Conservation (phyloP, 2,113 vertebrate species). For the Ammodytes dubius region DNA sequence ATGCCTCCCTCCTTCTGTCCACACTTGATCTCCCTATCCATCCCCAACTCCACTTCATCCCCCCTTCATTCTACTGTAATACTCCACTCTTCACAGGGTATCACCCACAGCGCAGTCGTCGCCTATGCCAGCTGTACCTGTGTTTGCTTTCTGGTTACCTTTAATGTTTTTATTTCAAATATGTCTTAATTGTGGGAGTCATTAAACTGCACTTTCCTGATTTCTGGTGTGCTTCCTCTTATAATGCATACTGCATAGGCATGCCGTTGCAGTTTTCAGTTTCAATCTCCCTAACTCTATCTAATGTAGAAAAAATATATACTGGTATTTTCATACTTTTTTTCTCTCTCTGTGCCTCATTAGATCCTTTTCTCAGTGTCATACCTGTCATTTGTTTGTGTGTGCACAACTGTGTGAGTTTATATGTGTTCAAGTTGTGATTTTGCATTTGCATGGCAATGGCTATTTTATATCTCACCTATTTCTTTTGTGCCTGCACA, state of each 20-base stretch:
- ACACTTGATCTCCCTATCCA: constrained; percentile 66
- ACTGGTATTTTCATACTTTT: constrained; percentile 40
- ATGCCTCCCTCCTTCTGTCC: constrained; percentile 53
- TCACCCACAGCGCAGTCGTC: neutral
- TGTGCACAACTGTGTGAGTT: neutral
- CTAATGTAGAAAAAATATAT: constrained; percentile 63
- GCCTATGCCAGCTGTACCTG: neutral
- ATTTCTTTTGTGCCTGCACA: neutral
- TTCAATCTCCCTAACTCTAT: constrained; percentile 47
- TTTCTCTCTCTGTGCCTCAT: constrained; percentile 52
- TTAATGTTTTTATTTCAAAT: constrained; percentile 38
- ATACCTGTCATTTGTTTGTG: constrained; percentile 33
- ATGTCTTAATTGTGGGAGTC: constrained; percentile 29
- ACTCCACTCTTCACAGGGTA: constrained; percentile 21
- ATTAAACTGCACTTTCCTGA: constrained; percentile 27
- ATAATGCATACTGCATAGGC: neutral
- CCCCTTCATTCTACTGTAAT: constrained; percentile 59
- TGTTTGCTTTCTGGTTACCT: constrained; percentile 27
- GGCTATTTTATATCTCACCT: neutral
- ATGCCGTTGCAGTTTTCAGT: constrained; percentile 29
- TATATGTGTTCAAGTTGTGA: neutral
- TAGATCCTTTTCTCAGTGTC: constrained; percentile 50
- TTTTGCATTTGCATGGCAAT: neutral
- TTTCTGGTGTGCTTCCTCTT: neutral
- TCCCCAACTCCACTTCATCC: constrained; percentile 61